Evolutionary conservation across 53 echinoderm and acorn worm genomes (phyloP).

Genomic region (Patiria pectinifera): DNA sequence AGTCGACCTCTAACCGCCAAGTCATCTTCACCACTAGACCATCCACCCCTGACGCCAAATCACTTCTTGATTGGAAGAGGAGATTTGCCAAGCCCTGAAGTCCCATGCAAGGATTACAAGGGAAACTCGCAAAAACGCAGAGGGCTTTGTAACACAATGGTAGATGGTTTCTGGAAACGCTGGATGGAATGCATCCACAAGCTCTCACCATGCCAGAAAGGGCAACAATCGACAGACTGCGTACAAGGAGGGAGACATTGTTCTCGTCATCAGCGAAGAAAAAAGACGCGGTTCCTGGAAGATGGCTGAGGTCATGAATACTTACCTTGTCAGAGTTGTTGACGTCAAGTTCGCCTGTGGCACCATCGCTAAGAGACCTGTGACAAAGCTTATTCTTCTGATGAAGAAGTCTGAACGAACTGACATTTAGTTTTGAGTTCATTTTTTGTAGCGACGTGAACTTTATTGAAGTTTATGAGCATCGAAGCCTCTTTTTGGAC

Average conservation of each 20-base stretch:
- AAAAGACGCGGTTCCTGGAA: constrained; percentile 69
- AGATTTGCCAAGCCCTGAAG: constrained; percentile 61
- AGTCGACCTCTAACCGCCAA: constrained; percentile 73
- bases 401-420: constrained; percentile 72
- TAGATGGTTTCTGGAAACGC: constrained; percentile 69
- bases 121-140: constrained; percentile 72
- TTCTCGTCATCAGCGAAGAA: constrained; percentile 70
- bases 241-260: constrained; percentile 71
- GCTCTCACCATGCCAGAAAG: constrained; percentile 62
- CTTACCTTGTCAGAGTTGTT: constrained; percentile 72
- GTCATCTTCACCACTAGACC: constrained; percentile 82
- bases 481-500: background rate
- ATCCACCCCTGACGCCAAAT: constrained; percentile 84
- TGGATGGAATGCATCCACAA: constrained; percentile 71
- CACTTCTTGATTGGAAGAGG: constrained; percentile 76
- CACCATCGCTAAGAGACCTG: constrained; percentile 53
- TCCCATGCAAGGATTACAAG: constrained; percentile 64
- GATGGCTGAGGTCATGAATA: constrained; percentile 65
- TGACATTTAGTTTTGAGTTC: constrained; percentile 38
- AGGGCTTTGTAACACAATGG: constrained; percentile 78
- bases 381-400: constrained; percentile 74
- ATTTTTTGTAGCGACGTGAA: background rate
- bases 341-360: constrained; percentile 67
- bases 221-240: constrained; percentile 59
- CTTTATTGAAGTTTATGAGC: too few species aligned